Percentiles rank a stretch among this genome's conserved stretches.
phyloP scores from a whole-genome alignment of 2,113 vertebrate genomes.

The Delphinus delphis region DNA sequence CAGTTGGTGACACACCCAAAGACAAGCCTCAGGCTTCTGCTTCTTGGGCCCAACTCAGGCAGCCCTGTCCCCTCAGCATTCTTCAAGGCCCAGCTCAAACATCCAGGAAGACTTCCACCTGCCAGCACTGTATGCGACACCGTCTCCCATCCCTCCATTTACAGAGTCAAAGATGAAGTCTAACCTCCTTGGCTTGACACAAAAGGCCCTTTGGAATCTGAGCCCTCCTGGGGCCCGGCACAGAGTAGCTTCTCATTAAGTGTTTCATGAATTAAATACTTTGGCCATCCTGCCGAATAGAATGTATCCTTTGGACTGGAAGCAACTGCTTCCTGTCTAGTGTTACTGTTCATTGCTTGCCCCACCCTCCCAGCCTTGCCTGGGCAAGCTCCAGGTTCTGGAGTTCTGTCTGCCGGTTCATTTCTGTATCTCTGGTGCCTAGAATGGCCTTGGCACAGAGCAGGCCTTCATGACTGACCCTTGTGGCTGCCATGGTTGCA shows the following conservation, averaged over 20 bases:
- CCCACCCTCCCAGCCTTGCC: background rate
- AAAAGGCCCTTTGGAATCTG: background rate
- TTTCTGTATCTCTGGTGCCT: background rate
- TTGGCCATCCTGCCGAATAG: background rate
- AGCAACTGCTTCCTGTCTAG: background rate
- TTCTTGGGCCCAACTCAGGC: background rate
- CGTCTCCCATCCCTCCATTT: background rate
- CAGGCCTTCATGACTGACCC: background rate
- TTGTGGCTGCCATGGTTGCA: accelerated
- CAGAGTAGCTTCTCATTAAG: background rate
- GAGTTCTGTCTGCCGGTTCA: too few species aligned
- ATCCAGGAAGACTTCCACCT: background rate
- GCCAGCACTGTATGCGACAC: background rate
- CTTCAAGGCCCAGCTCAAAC: background rate
- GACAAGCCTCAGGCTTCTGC: background rate
- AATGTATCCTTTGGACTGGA: background rate
- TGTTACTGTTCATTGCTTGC: background rate
- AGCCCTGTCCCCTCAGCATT: background rate
- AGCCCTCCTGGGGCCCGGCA: background rate
- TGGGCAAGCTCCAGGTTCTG: background rate
- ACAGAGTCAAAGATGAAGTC: background rate
- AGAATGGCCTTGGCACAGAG: background rate
- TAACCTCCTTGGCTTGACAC: background rate
- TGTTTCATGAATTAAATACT: background rate
- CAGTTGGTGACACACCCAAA: background rate